Percentiles rank a stretch among this genome's conserved stretches.
These are phyloP conservation scores for Pachyseris speciosa DNA, from an alignment of 64 coral and sea anemone species.

Conservation along the genomic window DNA sequence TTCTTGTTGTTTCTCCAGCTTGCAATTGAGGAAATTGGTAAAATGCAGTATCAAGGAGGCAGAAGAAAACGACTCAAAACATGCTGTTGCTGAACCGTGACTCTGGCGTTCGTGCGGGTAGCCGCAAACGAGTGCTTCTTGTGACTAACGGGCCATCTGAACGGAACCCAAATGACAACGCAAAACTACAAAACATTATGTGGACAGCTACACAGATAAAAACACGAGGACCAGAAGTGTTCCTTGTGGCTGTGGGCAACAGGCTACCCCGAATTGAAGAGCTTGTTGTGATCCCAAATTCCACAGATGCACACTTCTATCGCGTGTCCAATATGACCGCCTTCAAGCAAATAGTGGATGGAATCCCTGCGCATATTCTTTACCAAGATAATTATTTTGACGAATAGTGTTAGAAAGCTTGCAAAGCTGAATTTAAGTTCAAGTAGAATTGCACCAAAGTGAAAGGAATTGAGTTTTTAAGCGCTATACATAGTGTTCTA, in stretches of 20 bases:
- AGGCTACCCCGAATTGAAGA: constrained; percentile 53
- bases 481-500: too few relatives aligned
- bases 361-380: constrained; percentile 33
- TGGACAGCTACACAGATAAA: neutral
- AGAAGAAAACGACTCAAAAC: constrained; percentile 19
- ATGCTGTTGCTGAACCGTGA: neutral
- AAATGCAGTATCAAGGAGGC: constrained; percentile 33
- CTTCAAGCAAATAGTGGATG: constrained; percentile 41
- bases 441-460: neutral
- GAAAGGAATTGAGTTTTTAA: too few relatives aligned
- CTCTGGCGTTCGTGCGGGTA: constrained; percentile 15
- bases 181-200: neutral
- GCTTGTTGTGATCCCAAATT: constrained; percentile 39
- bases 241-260: constrained; percentile 46
- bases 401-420: neutral
- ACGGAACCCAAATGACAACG: neutral
- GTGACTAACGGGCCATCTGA: constrained; percentile 40
- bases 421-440: neutral
- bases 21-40: neutral
- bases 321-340: constrained; percentile 21
- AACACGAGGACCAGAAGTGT: constrained; percentile 9
- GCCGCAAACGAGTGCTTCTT: constrained; percentile 30
- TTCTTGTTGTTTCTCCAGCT: neutral
- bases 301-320: constrained; percentile 48
- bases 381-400: neutral